Evolutionary conservation across 2,113 vertebrate species (phyloP).

Genomic region (Cricetomys ansorgei): DNA sequence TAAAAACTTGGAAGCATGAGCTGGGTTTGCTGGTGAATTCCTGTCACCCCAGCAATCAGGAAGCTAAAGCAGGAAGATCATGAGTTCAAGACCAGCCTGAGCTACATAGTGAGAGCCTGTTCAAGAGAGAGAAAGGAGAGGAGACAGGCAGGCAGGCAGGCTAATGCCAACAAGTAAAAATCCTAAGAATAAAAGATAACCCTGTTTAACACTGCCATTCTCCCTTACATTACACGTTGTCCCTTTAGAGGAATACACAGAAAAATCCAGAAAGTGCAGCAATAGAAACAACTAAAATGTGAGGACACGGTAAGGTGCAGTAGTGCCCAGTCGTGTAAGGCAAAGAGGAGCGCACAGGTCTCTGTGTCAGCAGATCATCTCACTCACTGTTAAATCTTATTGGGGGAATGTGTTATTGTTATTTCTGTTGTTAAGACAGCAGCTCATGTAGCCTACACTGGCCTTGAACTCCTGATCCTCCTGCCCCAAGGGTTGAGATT

Average conservation of each 20-base stretch:
- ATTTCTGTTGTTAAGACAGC: neutral
- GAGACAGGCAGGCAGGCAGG: neutral
- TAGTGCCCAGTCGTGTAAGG: neutral
- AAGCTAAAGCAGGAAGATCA: neutral
- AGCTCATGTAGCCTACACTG: neutral
- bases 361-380: too few relatives aligned
- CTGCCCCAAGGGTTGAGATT: neutral
- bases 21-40: neutral
- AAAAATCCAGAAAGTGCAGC: neutral
- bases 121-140: too few relatives aligned
- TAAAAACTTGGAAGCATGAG: neutral
- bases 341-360: neutral
- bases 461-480: neutral
- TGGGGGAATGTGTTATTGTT: neutral
- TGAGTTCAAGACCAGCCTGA: neutral
- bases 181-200: neutral
- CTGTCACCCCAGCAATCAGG: neutral
- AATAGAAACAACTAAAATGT: neutral
- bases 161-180: neutral
- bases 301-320: neutral
- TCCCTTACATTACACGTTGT: neutral
- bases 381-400: too few relatives aligned
- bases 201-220: neutral
- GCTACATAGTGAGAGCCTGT: neutral
- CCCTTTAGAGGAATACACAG: neutral